Evolutionary conservation across 2,888 invertebrate genomes (phyloP).

Genomic region (Conomelus anceps): DNA sequence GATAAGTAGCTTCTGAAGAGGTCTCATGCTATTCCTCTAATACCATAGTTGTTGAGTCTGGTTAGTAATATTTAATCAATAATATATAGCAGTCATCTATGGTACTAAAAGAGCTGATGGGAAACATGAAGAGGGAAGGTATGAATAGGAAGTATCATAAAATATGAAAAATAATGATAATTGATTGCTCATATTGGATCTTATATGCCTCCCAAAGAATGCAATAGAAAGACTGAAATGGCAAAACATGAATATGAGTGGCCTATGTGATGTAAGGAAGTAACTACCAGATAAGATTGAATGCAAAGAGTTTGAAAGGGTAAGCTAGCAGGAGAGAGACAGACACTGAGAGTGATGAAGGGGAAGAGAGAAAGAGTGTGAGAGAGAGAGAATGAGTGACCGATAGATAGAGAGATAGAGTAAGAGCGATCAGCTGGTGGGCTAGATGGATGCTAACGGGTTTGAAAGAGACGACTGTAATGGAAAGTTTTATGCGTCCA

Average conservation of each 20-base stretch:
- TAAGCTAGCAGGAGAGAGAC: background rate
- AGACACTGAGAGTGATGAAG: background rate
- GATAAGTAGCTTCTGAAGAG: no score
- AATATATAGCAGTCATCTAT: no score
- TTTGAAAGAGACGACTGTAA: background rate
- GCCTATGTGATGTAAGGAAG: slow-evolving; percentile 16
- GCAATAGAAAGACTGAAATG: background rate
- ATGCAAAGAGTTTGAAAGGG: slow-evolving; percentile 10
- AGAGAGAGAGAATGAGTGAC: background rate
- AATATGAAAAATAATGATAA: background rate
- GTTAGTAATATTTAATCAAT: no score
- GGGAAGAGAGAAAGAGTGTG: background rate
- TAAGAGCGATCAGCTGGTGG: background rate
- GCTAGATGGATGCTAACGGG: background rate
- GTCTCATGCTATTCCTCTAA: no score
- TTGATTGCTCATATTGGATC: background rate
- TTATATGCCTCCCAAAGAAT: no score
- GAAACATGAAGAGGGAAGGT: background rate
- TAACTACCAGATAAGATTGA: background rate
- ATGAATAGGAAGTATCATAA: background rate
- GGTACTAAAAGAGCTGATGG: background rate
- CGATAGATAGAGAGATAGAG: background rate
- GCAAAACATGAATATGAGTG: slow-evolving; percentile 5
- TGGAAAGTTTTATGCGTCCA: background rate
- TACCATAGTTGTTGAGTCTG: no score